Evolutionary conservation across 23 tunicate genomes (phyloP), one percentile per base, ranked within the genome.

Genomic region (Aplidium turbinatum): DNA sequence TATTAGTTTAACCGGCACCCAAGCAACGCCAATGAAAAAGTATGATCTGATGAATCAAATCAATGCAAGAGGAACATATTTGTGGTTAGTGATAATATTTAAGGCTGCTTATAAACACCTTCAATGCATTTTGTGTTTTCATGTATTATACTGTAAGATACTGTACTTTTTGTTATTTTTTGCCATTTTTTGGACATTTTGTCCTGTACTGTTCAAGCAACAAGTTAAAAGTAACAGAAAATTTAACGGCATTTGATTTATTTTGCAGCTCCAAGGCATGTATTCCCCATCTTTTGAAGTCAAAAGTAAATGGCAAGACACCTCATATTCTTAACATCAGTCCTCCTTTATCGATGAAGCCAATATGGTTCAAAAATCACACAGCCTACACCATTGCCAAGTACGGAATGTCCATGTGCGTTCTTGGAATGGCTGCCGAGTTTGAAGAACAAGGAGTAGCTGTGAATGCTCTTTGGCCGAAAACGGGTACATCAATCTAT

Each of bases 261-360:
- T 26, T 57, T 35, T 5, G 21, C 72, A 85, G 91, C 60, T 95
- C 99, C 0, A 74, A 68, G 58, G 75, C 62, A 35, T 95, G 99
- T 58, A 23, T 95, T 29, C 96, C 96, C 2, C 88, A 95, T 69
- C 51, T 95, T 63, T 33, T 95, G 28, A 57, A 83, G 5, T 89
- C 99, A 18, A 95, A 95, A 63, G 55, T 78, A 42, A 7, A 35
- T 1, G 99, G 99, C 47, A 83, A 80, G 35, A 62, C 71, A 30
- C 99, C 99, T n/a, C 99, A 95, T 39, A 95, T 95, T 78, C 68
- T 95, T 23, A 95, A 95, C 76, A 83, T 89, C n/a, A 83, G 92
- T 60, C 99, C 99, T 27, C 99, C 99, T 1, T 40, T 95, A 25
- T 79, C 88, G 4, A 83, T 95, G 99, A 82, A 83, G 45, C 99